Evolutionary conservation across 2,113 vertebrate species (phyloP), one percentile per base, ranked within the genome.

Genomic region (Orientallactaga bullata): DNA sequence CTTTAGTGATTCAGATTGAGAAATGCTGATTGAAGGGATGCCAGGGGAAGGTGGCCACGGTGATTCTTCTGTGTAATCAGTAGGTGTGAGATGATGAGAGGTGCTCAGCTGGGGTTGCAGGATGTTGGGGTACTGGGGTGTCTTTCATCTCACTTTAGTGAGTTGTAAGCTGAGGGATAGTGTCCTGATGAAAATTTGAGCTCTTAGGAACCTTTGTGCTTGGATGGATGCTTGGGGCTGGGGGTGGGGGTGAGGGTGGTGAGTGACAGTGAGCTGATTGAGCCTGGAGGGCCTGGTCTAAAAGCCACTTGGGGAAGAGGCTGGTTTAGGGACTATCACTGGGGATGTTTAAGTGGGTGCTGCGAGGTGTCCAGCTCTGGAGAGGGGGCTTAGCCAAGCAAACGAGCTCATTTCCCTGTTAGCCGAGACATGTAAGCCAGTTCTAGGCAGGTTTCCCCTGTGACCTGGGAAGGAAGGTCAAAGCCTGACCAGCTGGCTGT

Each of bases 401-500:
- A 66, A 66, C 71, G 37, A 51, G n/a, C 24, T 30, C 2, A 1
- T 30, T 88, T 89, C 60, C 74, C 15, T 82, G 0, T 47, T 60
- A 61, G 11, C 74, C 32, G 51, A 21, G 42, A n/a, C 18, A 35
- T 21, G 37, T 3, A 0, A 16, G 69, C 35, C 11, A 8, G 3
- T 15, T n/a, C 18, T 21, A 0, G 0, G 15, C 5, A 13, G 39
- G 32, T 16, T 16, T 55, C 47, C n/a, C 47, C 66, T 0, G 3
- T n/a, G 58, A 15, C 32, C 55, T 63, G 65, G 55, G 55, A 61
- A 74, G 58, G 37, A 42, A 37, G 68, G 23, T 20, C 24, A 20
- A 20, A 21, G 55, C 28, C 26, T 69, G 51, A 69, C 23, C 73
- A 16, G 13, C 58, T 68, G 71, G 20, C 37, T 55, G 60, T 30